phyloP scores from a whole-genome alignment of 2,888 invertebrate genomes.

The Hyposoter didymator region DNA sequence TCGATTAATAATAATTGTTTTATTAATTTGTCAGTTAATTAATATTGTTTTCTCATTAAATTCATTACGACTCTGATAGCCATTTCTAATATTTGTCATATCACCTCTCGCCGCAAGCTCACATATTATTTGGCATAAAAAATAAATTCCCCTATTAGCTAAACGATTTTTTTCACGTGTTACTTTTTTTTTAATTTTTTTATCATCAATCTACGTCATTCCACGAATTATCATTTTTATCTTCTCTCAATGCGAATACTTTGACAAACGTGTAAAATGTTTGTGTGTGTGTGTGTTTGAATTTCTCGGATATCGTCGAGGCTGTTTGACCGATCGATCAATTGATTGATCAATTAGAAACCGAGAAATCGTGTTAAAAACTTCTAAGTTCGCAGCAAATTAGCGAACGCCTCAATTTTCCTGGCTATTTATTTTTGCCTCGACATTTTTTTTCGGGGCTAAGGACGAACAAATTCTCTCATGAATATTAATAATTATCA shows the following conservation, averaged over 20 bases:
- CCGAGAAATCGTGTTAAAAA: neutral
- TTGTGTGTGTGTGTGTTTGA: constrained; percentile 46
- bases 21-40: constrained; percentile 17
- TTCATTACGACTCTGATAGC: constrained; percentile 70
- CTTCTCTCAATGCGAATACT: constrained; percentile 55
- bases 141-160: constrained; percentile 82
- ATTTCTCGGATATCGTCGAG: neutral
- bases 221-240: constrained; percentile 61
- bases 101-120: constrained; percentile 74
- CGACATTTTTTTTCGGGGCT: constrained; percentile 24
- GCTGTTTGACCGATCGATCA: neutral
- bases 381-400: neutral
- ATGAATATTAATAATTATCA: neutral
- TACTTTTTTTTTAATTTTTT: constrained; percentile 23
- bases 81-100: constrained; percentile 75
- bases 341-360: neutral
- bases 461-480: constrained; percentile 1
- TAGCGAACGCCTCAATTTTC: neutral
- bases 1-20: constrained; percentile 48
- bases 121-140: constrained; percentile 81
- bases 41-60: constrained; percentile 49
- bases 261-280: constrained; percentile 42
- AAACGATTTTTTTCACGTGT: constrained; percentile 59
- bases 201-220: constrained; percentile 30
- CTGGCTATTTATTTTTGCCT: neutral